Evolutionary conservation across 1,140 invertebrate genomes (phyloP), one percentile per base, ranked within the genome.

Genomic region (Drosophila lowei): DNA sequence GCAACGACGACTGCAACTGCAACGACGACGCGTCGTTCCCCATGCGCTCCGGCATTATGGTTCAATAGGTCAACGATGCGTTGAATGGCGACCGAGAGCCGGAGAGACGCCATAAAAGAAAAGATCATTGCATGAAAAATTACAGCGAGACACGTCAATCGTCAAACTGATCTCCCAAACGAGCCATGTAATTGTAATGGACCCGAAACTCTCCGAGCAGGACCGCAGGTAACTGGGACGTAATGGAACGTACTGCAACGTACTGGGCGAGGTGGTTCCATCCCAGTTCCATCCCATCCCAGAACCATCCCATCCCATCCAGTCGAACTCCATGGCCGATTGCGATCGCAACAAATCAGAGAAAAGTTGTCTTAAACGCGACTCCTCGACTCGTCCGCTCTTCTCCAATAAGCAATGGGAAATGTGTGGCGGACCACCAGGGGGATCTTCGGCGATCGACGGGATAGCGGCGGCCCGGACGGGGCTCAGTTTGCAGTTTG

Each of bases 21-120:
- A 38, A 21, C 56, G 42, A 53, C 48, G 25, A 41, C 13, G 28
- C 43, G 25, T 30, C 13, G 28, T 30, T 30, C 28, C 28, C 28
- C 28, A 30, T 30, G 28, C 28, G 28, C 57, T 46, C 52, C 65
- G 77, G 68, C 56, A 88, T 88, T 88, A 88, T 88, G 83, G 83
- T 88, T 88, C 83, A 88, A 88, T 88, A 88, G 83, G 83, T 88
- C 83, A 88, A 88, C 83, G 83, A 88, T 88, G 83, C 83, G 83
- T 88, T 88, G 83, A 88, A 83, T 77, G 84, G 72, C 66, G 83
- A 65, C 48, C 58, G 58, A 38, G 72, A 58, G 57, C 34, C 41
- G 44, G 54, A 46, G 18, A 52, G 62, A 73, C 62, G 80, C 72
- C 77, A 70, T 67, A 44, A 76, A 86, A 60, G 68, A 67, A 77